Percentiles rank a stretch among this genome's conserved stretches.
These are phyloP conservation scores for Eolophus roseicapilla DNA, from an alignment of 2,113 vertebrate genomes.

Conservation along the genomic window DNA sequence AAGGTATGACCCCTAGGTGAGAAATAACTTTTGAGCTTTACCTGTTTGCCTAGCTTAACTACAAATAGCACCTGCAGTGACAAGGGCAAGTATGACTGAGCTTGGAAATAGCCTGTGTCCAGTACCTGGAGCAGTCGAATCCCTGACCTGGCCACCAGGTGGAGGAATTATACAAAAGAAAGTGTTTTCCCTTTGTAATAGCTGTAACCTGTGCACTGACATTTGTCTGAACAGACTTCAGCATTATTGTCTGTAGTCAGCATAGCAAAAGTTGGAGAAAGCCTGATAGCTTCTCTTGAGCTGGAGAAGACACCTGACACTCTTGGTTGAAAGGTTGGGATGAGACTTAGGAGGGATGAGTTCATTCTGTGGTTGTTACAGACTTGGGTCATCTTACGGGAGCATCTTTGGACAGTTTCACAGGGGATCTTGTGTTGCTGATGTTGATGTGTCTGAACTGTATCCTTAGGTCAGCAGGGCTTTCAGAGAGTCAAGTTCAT, in stretches of 20 bases:
- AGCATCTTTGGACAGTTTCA: neutral
- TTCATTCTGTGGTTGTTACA: neutral
- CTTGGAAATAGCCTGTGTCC: neutral
- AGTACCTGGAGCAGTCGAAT: neutral
- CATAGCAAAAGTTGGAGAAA: neutral
- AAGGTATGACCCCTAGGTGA: fast-evolving
- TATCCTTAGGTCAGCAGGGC: neutral
- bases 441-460: neutral
- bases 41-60: neutral
- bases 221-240: neutral
- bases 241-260: neutral
- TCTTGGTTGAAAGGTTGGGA: neutral
- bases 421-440: neutral
- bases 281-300: neutral
- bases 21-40: neutral
- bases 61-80: neutral
- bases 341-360: neutral
- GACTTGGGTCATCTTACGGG: too few species aligned
- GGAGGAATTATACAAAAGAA: conserved; percentile 47
- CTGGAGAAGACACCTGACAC: neutral
- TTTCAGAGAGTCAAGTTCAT: neutral
- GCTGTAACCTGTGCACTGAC: fast-evolving
- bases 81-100: neutral
- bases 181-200: neutral
- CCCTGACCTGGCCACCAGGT: conserved; percentile 60